Base-by-base conservation (phyloP, 2,888 invertebrate genomes). In the Asteroscopus sphinx region DNA sequence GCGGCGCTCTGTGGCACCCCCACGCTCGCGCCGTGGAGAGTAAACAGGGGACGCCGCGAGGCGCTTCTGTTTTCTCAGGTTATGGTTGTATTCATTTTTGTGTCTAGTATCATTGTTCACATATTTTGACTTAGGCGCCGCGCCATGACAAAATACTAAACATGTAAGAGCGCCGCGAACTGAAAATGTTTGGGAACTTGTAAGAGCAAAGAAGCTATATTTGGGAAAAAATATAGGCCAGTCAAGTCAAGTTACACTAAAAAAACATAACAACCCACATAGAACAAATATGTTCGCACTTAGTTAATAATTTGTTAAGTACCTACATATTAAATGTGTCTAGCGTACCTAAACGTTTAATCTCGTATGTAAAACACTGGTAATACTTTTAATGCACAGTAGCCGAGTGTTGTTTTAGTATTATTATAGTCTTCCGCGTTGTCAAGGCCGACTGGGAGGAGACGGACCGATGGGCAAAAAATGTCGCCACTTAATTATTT, bases 381-480 rank as follows among this genome's bases (percentile, higher is more conserved):
- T 46, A 56, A 46, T 54, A 59, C 47, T 52, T 54, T 54, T 65
- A 71, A 40, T 64, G 63, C 39, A 47, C 71, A 68, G 77, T 65
- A 80, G 76, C 79, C 79, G 80, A 77, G 79, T 80, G 81, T 76
- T 85, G 79, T 81, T 83, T n/a, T 79, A 76, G 76, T 68, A 47
- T 39, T 28, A 33, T 9, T 47, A 68, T 73, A 70, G 81, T 71
- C 88, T 90, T 91, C 90, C 91, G 90, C 62, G 81, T 90, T 70
- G 59, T 62, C 88, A 89, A 89, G 90, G 91, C 77, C 82, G 78
- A 71, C 56, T 65, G 72, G 74, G 76, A 80, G 76, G 76, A 81
- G 77, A 74, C 81, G 36, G 77, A 76, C 68, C 37, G 75, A 59
- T 51, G 56, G 60, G 69, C 71, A 83, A 87, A 88, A 87, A 88